Percentiles rank a stretch among this genome's conserved stretches.
These are phyloP conservation scores for Taxidea taxus DNA, from an alignment of 2,113 vertebrate genomes.

Conservation along the genomic window DNA sequence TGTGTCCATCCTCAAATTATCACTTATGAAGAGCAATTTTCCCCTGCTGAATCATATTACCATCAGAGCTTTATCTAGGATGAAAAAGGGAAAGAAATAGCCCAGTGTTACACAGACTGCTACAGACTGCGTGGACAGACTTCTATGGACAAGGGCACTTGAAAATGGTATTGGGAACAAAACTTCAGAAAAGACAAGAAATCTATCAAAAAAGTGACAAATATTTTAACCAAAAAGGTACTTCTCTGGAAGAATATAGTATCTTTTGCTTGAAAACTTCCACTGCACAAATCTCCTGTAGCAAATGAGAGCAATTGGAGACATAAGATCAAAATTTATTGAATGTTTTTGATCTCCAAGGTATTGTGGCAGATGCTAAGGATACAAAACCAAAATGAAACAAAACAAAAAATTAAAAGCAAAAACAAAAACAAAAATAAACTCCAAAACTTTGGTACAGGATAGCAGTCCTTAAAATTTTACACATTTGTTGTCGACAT, in stretches of 20 bases:
- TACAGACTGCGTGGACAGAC: background rate
- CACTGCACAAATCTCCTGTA: background rate
- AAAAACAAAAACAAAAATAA: background rate
- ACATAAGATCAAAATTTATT: background rate
- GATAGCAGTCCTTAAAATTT: background rate
- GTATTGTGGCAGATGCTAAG: background rate
- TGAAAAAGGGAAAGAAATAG: background rate
- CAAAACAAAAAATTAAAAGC: background rate
- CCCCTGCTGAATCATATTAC: background rate
- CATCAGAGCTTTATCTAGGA: background rate
- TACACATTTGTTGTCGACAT: no score
- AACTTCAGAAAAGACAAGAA: constrained; percentile 41
- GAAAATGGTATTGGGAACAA: background rate
- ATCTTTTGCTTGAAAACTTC: background rate
- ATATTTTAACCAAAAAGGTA: constrained; percentile 8
- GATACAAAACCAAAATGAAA: background rate
- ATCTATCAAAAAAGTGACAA: background rate
- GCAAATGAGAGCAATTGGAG: background rate
- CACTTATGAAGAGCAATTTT: background rate
- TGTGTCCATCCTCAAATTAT: background rate
- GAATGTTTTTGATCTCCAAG: background rate
- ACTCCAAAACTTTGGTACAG: background rate
- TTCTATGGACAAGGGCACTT: background rate
- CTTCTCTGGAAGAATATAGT: background rate
- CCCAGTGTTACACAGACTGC: background rate